Conservation (phyloP, 2,797 vertebrate genomes). For the Channallabes apus region DNA sequence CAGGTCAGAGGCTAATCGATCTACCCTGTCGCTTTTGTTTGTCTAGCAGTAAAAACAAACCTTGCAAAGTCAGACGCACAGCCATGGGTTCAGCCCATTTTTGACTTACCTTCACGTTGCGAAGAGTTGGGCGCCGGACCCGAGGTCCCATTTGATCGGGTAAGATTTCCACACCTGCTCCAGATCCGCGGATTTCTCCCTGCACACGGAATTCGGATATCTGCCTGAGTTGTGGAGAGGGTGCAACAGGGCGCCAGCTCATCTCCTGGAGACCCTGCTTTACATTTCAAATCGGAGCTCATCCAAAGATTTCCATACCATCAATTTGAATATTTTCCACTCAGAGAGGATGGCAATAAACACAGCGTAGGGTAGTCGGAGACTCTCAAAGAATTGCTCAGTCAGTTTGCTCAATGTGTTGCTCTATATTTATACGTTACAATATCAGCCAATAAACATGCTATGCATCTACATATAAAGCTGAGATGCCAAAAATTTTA, state of each 20-base stretch:
- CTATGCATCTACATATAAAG: background rate
- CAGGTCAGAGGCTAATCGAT: background rate
- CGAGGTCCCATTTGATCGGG: conserved; percentile 53
- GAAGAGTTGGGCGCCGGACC: conserved; percentile 42
- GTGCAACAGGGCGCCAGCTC: conserved; percentile 61
- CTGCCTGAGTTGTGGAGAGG: conserved; percentile 49
- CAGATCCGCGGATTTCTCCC: conserved; percentile 53
- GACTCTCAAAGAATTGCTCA: conserved; percentile 28
- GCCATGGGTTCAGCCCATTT: background rate
- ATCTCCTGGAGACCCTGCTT: conserved; percentile 69
- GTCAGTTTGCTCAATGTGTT: conserved; percentile 12
- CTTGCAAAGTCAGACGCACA: background rate
- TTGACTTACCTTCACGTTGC: conserved; percentile 50
- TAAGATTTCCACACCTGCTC: conserved; percentile 41
- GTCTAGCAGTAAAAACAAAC: background rate
- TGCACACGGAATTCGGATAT: conserved; percentile 49
- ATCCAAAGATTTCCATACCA: conserved; percentile 81
- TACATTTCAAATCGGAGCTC: conserved; percentile 79
- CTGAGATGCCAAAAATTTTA: background rate
- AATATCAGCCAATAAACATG: conserved; percentile 6
- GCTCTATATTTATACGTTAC: background rate
- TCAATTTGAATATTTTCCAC: conserved; percentile 82
- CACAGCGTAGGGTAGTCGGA: conserved; percentile 35
- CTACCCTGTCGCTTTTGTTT: background rate
- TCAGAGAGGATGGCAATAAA: conserved; percentile 56